A percentile compares a stretch with the other conserved stretches of the same genome.
These are phyloP conservation scores for Lucilia cuprina DNA, from an alignment of 1,140 invertebrate species.

Conservation along the genomic window DNA sequence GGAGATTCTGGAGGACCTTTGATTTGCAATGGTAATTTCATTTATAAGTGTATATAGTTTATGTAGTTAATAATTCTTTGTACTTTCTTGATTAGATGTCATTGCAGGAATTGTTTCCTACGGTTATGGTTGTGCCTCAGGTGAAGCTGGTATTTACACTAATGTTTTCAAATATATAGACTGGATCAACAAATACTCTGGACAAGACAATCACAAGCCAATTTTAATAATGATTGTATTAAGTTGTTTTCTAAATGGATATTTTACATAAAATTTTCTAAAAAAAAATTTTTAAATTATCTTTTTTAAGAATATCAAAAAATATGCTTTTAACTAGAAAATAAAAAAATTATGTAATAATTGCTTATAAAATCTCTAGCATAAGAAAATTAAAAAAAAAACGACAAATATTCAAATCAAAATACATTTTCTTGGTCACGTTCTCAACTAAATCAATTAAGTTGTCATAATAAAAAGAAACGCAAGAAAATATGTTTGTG, in stretches of 20 bases:
- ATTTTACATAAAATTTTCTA: too few relatives aligned
- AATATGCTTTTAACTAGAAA: too few relatives aligned
- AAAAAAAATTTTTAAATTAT: too few relatives aligned
- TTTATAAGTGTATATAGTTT: background rate
- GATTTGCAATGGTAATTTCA: constrained; percentile 32
- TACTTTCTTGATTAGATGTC: too few relatives aligned
- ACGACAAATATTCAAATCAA: constrained; percentile 34
- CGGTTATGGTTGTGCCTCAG: background rate
- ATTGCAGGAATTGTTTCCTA: background rate
- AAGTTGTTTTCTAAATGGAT: background rate
- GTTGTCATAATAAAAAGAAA: constrained; percentile 33
- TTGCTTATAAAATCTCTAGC: background rate
- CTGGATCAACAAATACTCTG: background rate
- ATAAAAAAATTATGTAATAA: background rate
- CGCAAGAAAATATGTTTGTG: background rate
- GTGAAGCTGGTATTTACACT: background rate
- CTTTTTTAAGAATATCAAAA: too few relatives aligned
- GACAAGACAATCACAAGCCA: background rate
- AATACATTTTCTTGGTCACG: constrained; percentile 38
- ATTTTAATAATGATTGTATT: background rate
- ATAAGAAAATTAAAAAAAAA: background rate
- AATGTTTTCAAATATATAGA: background rate
- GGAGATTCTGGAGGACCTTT: constrained; percentile 43
- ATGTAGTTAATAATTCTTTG: background rate
- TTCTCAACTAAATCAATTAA: constrained; percentile 40